phyloP scores from a whole-genome alignment of 2,888 invertebrate genomes.

The Malthinus flaveolus region DNA sequence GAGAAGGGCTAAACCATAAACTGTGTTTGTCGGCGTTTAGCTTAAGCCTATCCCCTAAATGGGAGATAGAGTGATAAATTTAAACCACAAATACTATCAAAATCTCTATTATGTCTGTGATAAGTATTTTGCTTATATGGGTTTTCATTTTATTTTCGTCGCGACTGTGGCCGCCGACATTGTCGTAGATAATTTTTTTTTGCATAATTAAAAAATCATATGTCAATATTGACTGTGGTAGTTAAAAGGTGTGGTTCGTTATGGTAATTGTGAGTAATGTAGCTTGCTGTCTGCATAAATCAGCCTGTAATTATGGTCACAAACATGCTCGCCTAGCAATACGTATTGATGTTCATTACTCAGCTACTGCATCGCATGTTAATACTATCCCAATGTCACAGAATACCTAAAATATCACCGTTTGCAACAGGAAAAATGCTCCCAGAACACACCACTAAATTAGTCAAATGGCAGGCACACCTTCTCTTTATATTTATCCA shows the following conservation, averaged over 20 bases:
- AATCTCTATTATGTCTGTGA: conserved; percentile 20
- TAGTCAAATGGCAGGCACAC: conserved; percentile 26
- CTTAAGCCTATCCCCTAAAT: conserved; percentile 28
- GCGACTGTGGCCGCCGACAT: conserved; percentile 4
- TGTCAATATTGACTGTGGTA: conserved; percentile 42
- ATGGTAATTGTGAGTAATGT: conserved; percentile 56
- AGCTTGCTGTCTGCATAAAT: conserved; percentile 50
- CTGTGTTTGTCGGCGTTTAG: conserved; percentile 30
- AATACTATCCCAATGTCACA: conserved; percentile 26
- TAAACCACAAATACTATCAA: conserved; percentile 26
- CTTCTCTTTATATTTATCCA: conserved; percentile 22
- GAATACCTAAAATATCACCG: conserved; percentile 27
- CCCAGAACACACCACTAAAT: conserved; percentile 21
- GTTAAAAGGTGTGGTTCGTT: conserved; percentile 51
- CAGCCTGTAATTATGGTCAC: conserved; percentile 52
- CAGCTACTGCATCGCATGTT: conserved; percentile 35
- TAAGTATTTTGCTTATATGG: conserved; percentile 15
- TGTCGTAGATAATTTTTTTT: background rate
- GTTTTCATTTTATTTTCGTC: conserved; percentile 4
- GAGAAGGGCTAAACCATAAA: conserved; percentile 28
- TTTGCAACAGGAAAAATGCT: conserved; percentile 21
- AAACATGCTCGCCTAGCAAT: conserved; percentile 51
- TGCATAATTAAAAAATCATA: conserved; percentile 15
- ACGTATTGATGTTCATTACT: conserved; percentile 53
- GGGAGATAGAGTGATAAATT: conserved; percentile 28